Evolutionary conservation across 1,140 invertebrate genomes (phyloP).

Genomic region (Heliconius nattereri): DNA sequence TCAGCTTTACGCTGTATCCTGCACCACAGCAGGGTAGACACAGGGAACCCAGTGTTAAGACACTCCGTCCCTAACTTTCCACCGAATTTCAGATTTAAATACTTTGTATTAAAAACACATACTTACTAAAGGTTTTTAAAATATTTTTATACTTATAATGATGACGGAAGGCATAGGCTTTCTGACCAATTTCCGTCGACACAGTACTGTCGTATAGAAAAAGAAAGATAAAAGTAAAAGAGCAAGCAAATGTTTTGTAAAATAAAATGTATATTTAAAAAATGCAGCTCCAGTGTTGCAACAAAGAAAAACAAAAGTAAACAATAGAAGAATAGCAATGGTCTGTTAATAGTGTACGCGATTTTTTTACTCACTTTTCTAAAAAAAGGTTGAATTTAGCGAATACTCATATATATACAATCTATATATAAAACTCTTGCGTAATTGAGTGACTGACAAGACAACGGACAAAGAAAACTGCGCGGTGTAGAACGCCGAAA

Average conservation of each 20-base stretch:
- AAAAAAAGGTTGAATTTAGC: neutral
- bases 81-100: neutral
- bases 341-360: neutral
- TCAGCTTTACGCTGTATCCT: no score
- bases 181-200: neutral
- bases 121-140: no score
- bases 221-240: neutral
- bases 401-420: no score
- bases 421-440: no score
- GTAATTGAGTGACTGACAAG: no score
- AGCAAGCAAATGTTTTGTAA: neutral
- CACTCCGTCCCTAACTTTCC: neutral
- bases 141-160: neutral
- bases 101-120: no score
- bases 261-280: constrained; percentile 5
- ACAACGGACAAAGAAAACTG: no score
- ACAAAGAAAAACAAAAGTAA: constrained; percentile 3
- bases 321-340: constrained; percentile 3
- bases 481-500: no score
- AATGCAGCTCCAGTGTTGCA: neutral
- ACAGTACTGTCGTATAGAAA: neutral
- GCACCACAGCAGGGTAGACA: no score
- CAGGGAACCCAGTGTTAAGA: neutral
- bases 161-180: neutral
- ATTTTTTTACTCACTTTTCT: neutral